Percentiles rank a stretch among this genome's conserved stretches.
Evolutionary conservation across 2,797 vertebrate species (phyloP).

Genomic region (Myotis pilosus): DNA sequence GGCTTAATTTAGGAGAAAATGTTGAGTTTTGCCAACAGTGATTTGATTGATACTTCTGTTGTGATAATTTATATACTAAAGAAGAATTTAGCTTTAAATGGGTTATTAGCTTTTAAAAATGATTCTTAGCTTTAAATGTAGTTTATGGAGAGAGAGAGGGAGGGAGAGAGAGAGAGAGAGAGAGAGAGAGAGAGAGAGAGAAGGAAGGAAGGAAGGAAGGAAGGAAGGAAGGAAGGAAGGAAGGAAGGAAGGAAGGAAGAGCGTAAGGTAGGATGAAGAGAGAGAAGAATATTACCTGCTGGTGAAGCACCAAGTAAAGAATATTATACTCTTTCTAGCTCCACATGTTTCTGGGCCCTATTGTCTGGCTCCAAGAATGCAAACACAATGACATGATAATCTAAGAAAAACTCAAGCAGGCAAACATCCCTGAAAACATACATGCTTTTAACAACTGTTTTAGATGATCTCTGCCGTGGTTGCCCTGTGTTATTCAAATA

Average conservation of each 20-base stretch:
- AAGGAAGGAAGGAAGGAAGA: too few relatives aligned
- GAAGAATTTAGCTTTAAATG: background rate
- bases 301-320: background rate
- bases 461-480: background rate
- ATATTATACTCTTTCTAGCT: background rate
- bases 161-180: too few relatives aligned
- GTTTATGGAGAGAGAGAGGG: background rate
- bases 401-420: conserved; percentile 15
- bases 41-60: background rate
- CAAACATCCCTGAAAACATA: background rate
- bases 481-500: background rate
- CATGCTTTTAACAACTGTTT: background rate
- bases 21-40: conserved; percentile 2
- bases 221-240: background rate
- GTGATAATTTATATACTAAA: background rate
- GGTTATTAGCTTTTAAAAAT: background rate
- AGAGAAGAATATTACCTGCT: background rate
- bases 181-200: too few relatives aligned
- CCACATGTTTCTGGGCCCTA: background rate
- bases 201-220: background rate
- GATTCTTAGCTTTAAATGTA: background rate
- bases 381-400: conserved; percentile 35
- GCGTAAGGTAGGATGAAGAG: fast-evolving
- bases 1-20: background rate
- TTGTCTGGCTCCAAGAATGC: background rate